These are phyloP conservation scores for Sardina pilchardus DNA, from an alignment of 2,113 vertebrate species.

Conservation along the genomic window DNA sequence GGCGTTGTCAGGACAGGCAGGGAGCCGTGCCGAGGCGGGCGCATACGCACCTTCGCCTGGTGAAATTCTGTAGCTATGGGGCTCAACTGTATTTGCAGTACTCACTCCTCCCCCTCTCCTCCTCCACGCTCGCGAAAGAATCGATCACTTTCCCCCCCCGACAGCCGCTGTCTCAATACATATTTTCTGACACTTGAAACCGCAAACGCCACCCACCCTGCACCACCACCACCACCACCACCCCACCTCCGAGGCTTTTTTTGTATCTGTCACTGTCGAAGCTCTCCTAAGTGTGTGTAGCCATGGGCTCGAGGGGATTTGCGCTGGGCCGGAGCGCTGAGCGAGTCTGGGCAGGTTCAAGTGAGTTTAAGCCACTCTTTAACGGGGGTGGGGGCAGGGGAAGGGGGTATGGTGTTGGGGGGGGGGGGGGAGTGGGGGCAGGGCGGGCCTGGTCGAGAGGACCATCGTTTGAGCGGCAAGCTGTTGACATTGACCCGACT, in stretches of 20 bases:
- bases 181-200: not conserved
- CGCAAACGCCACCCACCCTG: not conserved
- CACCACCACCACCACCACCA: too few species aligned
- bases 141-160: not conserved
- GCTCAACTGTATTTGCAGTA: not conserved
- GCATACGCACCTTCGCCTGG: not conserved
- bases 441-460: slow-evolving; percentile 27
- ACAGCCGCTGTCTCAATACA: not conserved
- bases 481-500: slow-evolving; percentile 75
- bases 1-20: slow-evolving; percentile 4
- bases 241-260: not conserved
- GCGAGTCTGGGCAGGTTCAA: slow-evolving; percentile 8
- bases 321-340: not conserved
- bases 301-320: not conserved
- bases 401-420: too few species aligned
- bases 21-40: not conserved
- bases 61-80: not conserved
- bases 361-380: slow-evolving; percentile 1
- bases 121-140: not conserved
- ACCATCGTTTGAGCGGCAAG: slow-evolving; percentile 63
- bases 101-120: too few species aligned
- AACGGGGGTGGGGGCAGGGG: not conserved
- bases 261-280: not conserved
- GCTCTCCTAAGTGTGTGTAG: not conserved
- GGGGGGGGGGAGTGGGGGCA: not conserved